These are phyloP conservation scores for Cryptoprocta ferox DNA, from an alignment of 2,797 vertebrate genomes.

Conservation along the genomic window DNA sequence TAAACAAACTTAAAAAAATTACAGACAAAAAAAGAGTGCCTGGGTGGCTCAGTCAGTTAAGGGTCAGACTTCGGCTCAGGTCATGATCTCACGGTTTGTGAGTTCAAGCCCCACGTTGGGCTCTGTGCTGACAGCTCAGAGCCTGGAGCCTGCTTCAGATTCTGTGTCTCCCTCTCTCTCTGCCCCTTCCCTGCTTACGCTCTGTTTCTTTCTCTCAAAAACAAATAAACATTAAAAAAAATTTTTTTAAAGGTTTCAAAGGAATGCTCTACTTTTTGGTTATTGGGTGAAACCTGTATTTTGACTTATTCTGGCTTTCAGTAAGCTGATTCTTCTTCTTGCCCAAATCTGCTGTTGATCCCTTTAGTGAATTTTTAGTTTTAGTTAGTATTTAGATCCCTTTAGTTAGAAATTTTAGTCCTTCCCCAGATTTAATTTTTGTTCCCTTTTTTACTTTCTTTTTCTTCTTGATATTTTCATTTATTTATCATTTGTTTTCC, in stretches of 20 bases:
- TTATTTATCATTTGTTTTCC: background rate
- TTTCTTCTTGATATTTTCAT: background rate
- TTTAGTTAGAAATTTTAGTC: background rate
- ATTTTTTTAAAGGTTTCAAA: background rate
- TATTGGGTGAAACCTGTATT: background rate
- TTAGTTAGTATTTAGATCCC: background rate
- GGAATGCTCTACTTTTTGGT: background rate
- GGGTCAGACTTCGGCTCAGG: too few relatives aligned
- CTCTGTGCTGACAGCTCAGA: too few relatives aligned
- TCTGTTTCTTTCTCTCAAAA: too few relatives aligned
- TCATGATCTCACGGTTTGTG: too few relatives aligned
- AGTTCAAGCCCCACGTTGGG: too few relatives aligned
- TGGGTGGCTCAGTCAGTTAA: too few relatives aligned
- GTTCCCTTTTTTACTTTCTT: background rate
- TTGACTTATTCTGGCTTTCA: background rate
- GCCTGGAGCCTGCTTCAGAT: too few relatives aligned
- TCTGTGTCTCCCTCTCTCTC: too few relatives aligned
- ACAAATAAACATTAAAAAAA: too few relatives aligned
- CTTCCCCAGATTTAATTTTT: background rate
- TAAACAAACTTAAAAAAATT: too few relatives aligned
- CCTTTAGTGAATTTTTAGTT: background rate
- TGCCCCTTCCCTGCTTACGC: too few relatives aligned
- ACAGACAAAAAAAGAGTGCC: too few relatives aligned
- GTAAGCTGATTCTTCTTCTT: background rate
- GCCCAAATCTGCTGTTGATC: background rate